A percentile compares a stretch with the other conserved stretches of the same genome.
phyloP scores from a whole-genome alignment of 1,140 invertebrate genomes.

The Brachionus sp. region DNA sequence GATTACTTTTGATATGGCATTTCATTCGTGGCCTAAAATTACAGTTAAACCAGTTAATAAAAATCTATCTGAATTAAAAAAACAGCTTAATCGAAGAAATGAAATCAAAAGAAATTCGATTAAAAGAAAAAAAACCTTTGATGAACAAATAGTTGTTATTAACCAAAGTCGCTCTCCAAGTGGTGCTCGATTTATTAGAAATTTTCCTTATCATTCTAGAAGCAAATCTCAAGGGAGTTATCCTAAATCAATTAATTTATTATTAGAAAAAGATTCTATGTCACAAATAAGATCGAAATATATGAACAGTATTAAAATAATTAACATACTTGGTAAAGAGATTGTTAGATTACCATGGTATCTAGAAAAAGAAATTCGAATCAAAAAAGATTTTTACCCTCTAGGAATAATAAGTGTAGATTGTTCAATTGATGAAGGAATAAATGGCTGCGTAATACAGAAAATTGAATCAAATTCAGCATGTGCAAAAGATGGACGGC shows the following conservation, averaged over 20 bases:
- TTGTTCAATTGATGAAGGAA: conserved; percentile 63
- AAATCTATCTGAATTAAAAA: background rate
- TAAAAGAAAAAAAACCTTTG: background rate
- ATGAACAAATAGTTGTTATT: background rate
- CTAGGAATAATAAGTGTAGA: conserved; percentile 65
- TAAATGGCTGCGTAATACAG: conserved; percentile 68
- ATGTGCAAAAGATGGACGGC: conserved; percentile 64
- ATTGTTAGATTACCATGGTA: conserved; percentile 62
- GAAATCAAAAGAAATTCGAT: background rate
- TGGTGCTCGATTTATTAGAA: background rate
- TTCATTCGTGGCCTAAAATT: background rate
- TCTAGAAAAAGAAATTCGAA: conserved; percentile 64
- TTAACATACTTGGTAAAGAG: conserved; percentile 51
- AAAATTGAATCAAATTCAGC: conserved; percentile 63
- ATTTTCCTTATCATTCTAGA: background rate
- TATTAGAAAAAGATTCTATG: conserved; percentile 42
- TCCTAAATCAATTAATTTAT: background rate
- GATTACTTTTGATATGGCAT: background rate
- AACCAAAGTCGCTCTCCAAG: conserved; percentile 21
- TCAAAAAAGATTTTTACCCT: conserved; percentile 64
- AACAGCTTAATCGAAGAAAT: background rate
- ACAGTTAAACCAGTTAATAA: background rate
- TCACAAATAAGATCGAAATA: conserved; percentile 50
- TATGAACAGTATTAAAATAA: conserved; percentile 44
- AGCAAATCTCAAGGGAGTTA: background rate